phyloP scores from a whole-genome alignment of 2,113 vertebrate species.

The Tyto alba region DNA sequence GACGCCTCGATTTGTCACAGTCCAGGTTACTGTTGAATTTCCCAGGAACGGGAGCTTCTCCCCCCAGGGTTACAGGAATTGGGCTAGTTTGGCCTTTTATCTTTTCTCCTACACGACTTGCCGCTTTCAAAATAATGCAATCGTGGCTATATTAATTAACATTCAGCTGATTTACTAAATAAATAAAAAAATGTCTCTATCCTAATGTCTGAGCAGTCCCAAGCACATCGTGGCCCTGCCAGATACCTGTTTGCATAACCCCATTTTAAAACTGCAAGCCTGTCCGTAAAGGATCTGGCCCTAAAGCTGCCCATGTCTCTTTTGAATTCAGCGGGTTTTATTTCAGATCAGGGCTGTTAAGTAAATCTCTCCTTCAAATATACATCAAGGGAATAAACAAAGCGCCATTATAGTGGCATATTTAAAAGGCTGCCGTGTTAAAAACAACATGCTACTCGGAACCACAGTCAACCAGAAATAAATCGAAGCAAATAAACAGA shows the following conservation, averaged over 20 bases:
- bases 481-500: neutral
- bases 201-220: too few relatives aligned
- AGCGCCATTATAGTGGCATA: neutral
- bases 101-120: too few relatives aligned
- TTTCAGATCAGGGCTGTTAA: neutral
- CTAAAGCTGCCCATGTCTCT: neutral
- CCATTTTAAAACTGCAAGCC: neutral
- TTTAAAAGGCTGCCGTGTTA: neutral
- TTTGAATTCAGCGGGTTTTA: neutral
- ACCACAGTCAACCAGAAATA: neutral
- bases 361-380: neutral
- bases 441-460: neutral
- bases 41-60: neutral
- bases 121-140: too few relatives aligned
- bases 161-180: too few relatives aligned
- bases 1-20: rapidly evolving
- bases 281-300: neutral
- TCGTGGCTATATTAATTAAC: too few relatives aligned
- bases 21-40: neutral
- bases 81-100: too few relatives aligned
- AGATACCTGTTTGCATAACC: neutral
- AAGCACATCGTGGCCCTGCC: rapidly evolving
- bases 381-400: neutral
- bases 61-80: neutral
- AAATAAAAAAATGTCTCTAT: too few relatives aligned